These are phyloP conservation scores for Toxostoma redivivum DNA, from an alignment of 2,113 vertebrate genomes.

Conservation along the genomic window DNA sequence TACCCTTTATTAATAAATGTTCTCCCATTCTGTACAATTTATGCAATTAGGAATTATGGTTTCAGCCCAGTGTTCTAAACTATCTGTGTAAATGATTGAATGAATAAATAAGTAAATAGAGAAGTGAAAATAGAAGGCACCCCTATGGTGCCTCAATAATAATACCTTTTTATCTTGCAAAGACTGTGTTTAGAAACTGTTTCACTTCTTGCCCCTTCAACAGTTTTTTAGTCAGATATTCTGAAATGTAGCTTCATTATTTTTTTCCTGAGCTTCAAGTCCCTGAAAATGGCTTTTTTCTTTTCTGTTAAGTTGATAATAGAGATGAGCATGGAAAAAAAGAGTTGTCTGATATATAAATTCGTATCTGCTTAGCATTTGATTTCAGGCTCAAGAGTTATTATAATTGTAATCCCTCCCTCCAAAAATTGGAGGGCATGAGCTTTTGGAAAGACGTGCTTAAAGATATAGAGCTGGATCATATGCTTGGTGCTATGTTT, in stretches of 20 bases:
- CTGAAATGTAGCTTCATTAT: background rate
- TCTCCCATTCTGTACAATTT: background rate
- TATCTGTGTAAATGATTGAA: constrained; percentile 37
- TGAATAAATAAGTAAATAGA: constrained; percentile 10
- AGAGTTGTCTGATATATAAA: background rate
- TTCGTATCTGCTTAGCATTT: background rate
- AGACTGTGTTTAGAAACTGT: constrained; percentile 35
- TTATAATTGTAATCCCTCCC: background rate
- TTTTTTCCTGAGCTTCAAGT: background rate
- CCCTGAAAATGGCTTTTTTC: background rate
- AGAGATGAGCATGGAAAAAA: background rate
- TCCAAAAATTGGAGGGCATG: background rate
- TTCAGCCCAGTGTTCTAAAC: background rate
- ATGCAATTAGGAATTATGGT: background rate
- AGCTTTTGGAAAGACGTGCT: background rate
- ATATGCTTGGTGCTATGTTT: background rate
- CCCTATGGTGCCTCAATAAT: background rate
- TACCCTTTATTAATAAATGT: constrained; percentile 21
- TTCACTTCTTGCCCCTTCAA: constrained; percentile 18
- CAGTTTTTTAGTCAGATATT: constrained; percentile 17
- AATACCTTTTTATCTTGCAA: constrained; percentile 28
- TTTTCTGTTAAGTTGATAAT: background rate
- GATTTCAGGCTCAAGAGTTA: background rate
- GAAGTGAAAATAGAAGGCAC: background rate
- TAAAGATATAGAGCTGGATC: background rate